phyloP scores from a whole-genome alignment of 2,888 invertebrate genomes.

The Nephrocerus scutellatus region DNA sequence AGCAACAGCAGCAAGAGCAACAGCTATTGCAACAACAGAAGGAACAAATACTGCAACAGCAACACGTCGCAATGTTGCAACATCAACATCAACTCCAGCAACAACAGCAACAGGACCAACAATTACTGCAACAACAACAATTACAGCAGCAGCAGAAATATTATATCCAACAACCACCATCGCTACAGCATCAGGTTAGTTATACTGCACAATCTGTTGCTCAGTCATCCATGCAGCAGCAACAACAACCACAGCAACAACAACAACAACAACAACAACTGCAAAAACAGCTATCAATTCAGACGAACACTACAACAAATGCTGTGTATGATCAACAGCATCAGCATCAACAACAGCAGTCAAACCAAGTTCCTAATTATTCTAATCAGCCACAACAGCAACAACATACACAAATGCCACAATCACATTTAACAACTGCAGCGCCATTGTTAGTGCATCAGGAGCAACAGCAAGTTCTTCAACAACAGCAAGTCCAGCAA shows the following conservation, averaged over 20 bases:
- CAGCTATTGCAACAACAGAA: conserved; percentile 26
- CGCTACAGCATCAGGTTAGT: too few relatives aligned
- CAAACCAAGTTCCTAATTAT: too few relatives aligned
- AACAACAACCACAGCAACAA: conserved; percentile 17
- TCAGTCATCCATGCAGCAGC: conserved; percentile 26
- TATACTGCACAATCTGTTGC: too few relatives aligned
- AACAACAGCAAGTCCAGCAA: conserved; percentile 18
- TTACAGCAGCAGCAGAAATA: too few relatives aligned
- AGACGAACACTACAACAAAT: conserved; percentile 26
- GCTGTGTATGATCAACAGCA: conserved; percentile 26
- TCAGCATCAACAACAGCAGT: conserved; percentile 27
- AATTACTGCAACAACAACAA: conserved; percentile 18
- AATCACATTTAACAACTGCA: conserved; percentile 30
- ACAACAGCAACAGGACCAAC: conserved; percentile 19
- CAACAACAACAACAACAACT: conserved; percentile 20
- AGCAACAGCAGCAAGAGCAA: conserved; percentile 28
- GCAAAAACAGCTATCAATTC: conserved; percentile 19
- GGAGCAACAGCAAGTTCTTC: conserved; percentile 19
- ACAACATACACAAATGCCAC: conserved; percentile 22
- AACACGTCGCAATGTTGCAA: too few relatives aligned
- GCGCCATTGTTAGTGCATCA: conserved; percentile 18
- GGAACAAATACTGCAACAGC: conserved; percentile 10
- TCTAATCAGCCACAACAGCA: conserved; percentile 21
- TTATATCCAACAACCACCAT: too few relatives aligned
- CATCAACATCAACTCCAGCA: conserved; percentile 20